phyloP scores from a whole-genome alignment of 1,140 invertebrate species.

The Zophobas atratus region DNA sequence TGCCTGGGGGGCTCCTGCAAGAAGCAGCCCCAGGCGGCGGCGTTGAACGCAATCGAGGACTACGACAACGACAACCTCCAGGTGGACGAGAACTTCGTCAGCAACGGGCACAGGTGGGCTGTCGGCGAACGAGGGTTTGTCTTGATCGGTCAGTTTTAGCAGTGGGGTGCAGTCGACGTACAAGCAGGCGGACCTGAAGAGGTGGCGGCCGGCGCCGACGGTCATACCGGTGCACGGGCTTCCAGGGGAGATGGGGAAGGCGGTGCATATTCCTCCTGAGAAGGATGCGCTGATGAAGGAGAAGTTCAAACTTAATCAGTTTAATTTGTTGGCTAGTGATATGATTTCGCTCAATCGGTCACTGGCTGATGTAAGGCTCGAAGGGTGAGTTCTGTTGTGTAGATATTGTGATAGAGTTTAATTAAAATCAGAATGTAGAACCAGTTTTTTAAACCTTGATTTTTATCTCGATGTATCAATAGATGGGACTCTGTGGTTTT shows the following conservation, averaged over 20 bases:
- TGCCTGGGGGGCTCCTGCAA: slow-evolving; percentile 84
- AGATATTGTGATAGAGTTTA: no score
- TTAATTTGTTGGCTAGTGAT: slow-evolving; percentile 98
- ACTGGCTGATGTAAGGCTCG: slow-evolving; percentile 93
- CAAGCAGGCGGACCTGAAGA: slow-evolving; percentile 72
- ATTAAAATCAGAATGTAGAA: no score
- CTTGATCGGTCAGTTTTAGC: slow-evolving; percentile 2
- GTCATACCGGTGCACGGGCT: slow-evolving; percentile 78
- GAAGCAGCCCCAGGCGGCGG: slow-evolving; percentile 69
- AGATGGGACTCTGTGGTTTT: no score
- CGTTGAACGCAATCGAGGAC: slow-evolving; percentile 53
- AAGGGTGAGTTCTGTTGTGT: slow-evolving; percentile 77
- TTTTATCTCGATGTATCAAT: no score
- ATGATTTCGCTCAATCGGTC: slow-evolving; percentile 97
- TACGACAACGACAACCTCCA: slow-evolving; percentile 4
- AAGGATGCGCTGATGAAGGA: slow-evolving; percentile 92
- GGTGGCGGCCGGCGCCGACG: slow-evolving; percentile 81
- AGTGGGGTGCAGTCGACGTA: slow-evolving; percentile 64
- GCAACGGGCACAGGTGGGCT: slow-evolving; percentile 26
- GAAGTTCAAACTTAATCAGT: slow-evolving; percentile 98
- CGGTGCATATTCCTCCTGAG: slow-evolving; percentile 88
- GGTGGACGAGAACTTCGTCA: slow-evolving; percentile 4
- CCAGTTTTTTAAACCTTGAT: no score
- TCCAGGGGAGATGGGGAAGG: slow-evolving; percentile 91
- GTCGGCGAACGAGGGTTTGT: neutral